Evolutionary conservation across 2,888 invertebrate genomes (phyloP).

Genomic region (Helleia helle): DNA sequence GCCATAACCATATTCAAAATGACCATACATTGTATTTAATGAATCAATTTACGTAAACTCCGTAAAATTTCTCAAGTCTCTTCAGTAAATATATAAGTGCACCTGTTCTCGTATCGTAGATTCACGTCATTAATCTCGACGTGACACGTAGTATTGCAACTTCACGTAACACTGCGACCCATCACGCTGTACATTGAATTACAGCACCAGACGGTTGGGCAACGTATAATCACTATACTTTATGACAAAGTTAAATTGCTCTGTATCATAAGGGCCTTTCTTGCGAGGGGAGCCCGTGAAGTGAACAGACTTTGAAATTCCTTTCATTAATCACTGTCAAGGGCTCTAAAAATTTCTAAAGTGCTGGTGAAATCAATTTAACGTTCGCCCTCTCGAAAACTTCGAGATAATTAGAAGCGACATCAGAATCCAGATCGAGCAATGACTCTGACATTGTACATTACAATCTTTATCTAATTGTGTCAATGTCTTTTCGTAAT

Average conservation of each 20-base stretch:
- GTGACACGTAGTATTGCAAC: conserved; percentile 50
- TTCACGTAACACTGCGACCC: conserved; percentile 36
- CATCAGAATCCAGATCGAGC: conserved; percentile 35
- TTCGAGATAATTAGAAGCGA: conserved; percentile 58
- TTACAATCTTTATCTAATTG: conserved; percentile 24
- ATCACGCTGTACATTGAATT: conserved; percentile 54
- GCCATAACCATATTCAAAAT: no score
- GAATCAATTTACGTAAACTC: no score
- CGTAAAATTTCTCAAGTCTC: conserved; percentile 1
- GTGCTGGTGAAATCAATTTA: conserved; percentile 66
- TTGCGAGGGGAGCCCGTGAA: conserved; percentile 33
- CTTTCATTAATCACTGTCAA: conserved; percentile 70
- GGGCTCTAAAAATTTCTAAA: conserved; percentile 63
- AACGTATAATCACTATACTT: conserved; percentile 47
- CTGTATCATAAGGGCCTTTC: conserved; percentile 14
- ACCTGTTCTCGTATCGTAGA: conserved; percentile 13
- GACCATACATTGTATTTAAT: no score
- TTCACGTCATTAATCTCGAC: conserved; percentile 46
- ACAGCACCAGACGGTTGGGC: conserved; percentile 45
- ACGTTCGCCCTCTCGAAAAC: conserved; percentile 49
- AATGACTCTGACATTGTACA: conserved; percentile 30
- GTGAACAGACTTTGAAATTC: conserved; percentile 52
- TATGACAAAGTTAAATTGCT: conserved; percentile 49
- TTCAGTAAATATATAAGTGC: background rate
- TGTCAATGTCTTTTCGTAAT: conserved; percentile 19